These are phyloP conservation scores for Brachypodius melanocephalos DNA, from an alignment of 2,113 vertebrate species.

Conservation along the genomic window DNA sequence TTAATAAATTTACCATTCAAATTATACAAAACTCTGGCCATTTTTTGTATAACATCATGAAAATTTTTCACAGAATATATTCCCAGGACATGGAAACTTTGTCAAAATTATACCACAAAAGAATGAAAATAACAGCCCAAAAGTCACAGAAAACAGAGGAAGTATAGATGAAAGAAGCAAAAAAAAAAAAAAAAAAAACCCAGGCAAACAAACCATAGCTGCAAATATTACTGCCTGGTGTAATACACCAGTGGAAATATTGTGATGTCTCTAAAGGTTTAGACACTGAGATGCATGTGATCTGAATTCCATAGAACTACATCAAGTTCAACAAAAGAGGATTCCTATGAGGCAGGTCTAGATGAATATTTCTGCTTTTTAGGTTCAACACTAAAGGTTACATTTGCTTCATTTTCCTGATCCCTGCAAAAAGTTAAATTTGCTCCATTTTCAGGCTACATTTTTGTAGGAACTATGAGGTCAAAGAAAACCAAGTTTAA, in stretches of 20 bases:
- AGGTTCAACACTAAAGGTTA: background rate
- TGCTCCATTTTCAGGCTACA: background rate
- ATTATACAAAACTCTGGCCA: background rate
- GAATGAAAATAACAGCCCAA: background rate
- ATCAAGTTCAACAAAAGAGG: background rate
- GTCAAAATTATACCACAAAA: background rate
- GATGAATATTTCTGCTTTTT: background rate
- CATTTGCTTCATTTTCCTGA: background rate
- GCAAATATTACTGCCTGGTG: background rate
- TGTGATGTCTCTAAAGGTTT: background rate
- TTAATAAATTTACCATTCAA: background rate
- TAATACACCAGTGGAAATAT: background rate
- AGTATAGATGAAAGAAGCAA: background rate
- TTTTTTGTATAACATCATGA: background rate
- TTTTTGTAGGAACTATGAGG: background rate
- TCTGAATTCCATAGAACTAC: background rate
- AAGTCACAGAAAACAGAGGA: background rate
- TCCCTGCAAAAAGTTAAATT: background rate
- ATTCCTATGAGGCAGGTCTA: background rate
- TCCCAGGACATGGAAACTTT: background rate
- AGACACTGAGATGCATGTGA: background rate
- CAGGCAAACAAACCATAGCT: background rate
- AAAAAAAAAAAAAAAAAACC: background rate
- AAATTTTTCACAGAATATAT: background rate
- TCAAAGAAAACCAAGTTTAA: background rate